Percentiles rank a stretch among this genome's conserved stretches.
These are phyloP conservation scores for Stenchaetothrips biformis DNA, from an alignment of 2,888 invertebrate genomes.

Conservation along the genomic window DNA sequence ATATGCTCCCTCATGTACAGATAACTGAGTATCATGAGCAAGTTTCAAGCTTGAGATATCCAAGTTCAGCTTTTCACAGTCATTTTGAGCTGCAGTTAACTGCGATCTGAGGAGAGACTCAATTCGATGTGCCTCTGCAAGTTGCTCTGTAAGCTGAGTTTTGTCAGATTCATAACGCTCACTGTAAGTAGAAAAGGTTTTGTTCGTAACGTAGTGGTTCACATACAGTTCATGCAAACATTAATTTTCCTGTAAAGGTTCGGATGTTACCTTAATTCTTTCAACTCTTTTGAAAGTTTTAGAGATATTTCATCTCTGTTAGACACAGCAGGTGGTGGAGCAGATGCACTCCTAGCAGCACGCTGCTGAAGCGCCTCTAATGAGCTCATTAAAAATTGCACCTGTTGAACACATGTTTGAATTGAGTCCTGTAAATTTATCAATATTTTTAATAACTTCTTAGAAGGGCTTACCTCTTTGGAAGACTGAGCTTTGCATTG, in stretches of 20 bases:
- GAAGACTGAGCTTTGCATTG: neutral
- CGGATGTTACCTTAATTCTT: neutral
- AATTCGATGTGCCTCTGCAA: neutral
- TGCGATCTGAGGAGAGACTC: neutral
- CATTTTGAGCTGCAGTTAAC: neutral
- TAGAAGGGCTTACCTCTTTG: neutral
- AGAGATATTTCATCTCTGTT: neutral
- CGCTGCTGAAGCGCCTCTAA: neutral
- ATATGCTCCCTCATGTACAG: neutral
- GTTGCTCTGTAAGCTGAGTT: neutral
- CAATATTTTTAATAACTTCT: neutral
- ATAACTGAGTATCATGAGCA: neutral
- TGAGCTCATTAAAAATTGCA: neutral
- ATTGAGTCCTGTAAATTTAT: neutral
- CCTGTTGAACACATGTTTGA: neutral
- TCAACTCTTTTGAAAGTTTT: neutral
- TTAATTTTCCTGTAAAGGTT: too few species aligned
- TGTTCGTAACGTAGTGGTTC: too few species aligned
- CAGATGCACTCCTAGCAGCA: conserved; percentile 6
- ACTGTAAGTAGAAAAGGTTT: neutral
- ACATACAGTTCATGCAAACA: too few species aligned
- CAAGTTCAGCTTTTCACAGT: neutral
- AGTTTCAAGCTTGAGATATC: neutral
- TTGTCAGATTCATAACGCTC: neutral
- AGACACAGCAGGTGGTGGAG: neutral